Evolutionary conservation across 2,888 invertebrate species (phyloP).

Genomic region (Epirrhoe tristata): DNA sequence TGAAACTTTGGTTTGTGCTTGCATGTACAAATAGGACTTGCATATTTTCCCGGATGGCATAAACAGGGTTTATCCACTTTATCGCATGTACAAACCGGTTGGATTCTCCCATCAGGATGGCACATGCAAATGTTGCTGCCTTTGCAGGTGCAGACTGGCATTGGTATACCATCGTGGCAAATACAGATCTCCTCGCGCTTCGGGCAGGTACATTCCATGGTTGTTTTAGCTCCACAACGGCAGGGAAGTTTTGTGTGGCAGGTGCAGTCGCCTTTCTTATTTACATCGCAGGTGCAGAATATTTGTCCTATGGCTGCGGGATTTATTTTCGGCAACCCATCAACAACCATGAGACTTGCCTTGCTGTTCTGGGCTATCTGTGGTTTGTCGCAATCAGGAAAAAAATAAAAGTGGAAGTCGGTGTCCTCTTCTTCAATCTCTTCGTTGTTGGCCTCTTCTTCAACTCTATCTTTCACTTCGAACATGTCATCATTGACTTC

Average conservation of each 20-base stretch:
- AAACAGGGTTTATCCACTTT: conserved; percentile 70
- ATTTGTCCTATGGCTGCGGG: conserved; percentile 46
- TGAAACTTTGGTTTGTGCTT: conserved; percentile 56
- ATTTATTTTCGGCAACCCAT: conserved; percentile 74
- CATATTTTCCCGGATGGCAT: conserved; percentile 63
- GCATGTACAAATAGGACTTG: conserved; percentile 68
- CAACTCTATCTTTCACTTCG: conserved; percentile 54
- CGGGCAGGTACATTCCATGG: conserved; percentile 64
- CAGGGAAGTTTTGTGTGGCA: conserved; percentile 69
- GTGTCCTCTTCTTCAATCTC: conserved; percentile 59
- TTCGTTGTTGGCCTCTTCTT: conserved; percentile 48
- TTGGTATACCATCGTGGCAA: conserved; percentile 61
- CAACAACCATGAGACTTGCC: conserved; percentile 64
- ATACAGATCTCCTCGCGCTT: conserved; percentile 64
- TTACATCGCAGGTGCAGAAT: conserved; percentile 61
- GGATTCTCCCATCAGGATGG: conserved; percentile 59
- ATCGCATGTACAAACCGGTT: conserved; percentile 64
- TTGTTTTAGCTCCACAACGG: conserved; percentile 66
- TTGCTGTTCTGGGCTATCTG: conserved; percentile 57
- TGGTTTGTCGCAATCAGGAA: conserved; percentile 72
- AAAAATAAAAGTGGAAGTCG: conserved; percentile 78
- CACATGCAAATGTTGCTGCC: conserved; percentile 65
- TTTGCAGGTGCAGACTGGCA: conserved; percentile 63
- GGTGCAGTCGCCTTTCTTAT: conserved; percentile 63
- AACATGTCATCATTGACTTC: conserved; percentile 52